phyloP scores from a whole-genome alignment of 2,888 invertebrate genomes.

The Acanthoscelides obtectus region DNA sequence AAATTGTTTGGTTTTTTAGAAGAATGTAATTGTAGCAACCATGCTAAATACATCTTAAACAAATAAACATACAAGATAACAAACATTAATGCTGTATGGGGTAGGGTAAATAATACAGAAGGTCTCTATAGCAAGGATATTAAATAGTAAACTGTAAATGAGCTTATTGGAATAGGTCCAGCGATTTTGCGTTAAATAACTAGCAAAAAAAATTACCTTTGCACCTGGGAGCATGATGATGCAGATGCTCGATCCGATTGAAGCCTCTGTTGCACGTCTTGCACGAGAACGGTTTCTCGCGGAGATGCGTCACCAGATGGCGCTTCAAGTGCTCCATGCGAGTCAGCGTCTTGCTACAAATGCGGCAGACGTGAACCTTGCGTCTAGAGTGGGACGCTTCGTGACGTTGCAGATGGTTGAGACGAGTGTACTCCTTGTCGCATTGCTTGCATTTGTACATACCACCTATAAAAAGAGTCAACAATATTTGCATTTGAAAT shows the following conservation, averaged over 20 bases:
- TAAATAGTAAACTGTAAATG: too few relatives aligned
- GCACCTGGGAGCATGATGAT: conserved; percentile 42
- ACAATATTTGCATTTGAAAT: too few relatives aligned
- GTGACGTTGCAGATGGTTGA: conserved; percentile 43
- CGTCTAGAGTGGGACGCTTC: conserved; percentile 40
- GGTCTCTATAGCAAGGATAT: too few relatives aligned
- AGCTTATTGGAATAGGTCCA: too few relatives aligned
- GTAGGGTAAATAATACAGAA: too few relatives aligned
- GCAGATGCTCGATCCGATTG: conserved; percentile 43
- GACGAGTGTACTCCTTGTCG: conserved; percentile 41
- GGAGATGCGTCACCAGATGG: conserved; percentile 44
- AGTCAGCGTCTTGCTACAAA: conserved; percentile 45
- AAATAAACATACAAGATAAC: too few relatives aligned
- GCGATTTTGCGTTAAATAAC: too few relatives aligned
- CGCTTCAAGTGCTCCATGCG: conserved; percentile 44
- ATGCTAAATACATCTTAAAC: too few relatives aligned
- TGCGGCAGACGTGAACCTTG: conserved; percentile 45
- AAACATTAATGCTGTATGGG: too few relatives aligned
- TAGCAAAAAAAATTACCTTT: too few relatives aligned
- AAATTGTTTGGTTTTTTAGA: too few relatives aligned
- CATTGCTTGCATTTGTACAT: conserved; percentile 45
- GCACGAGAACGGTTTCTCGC: conserved; percentile 45
- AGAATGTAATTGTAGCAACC: too few relatives aligned
- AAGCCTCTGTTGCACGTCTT: conserved; percentile 45
- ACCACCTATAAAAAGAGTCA: conserved; percentile 26